These are phyloP conservation scores for Argyrosomus japonicus DNA, from an alignment of 2,113 vertebrate species.

Conservation along the genomic window DNA sequence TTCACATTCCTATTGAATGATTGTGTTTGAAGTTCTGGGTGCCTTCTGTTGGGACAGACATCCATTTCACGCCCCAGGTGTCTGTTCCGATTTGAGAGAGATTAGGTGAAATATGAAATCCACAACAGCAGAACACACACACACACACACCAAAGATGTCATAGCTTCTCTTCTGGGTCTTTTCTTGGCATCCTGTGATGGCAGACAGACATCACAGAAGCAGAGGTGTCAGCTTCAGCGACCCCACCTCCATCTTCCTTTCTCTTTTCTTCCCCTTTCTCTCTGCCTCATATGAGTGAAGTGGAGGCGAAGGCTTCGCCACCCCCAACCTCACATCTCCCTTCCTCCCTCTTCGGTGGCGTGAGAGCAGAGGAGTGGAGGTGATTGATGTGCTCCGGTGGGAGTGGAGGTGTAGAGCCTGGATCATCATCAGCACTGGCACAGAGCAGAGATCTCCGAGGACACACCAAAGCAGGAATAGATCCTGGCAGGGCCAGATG, in stretches of 20 bases:
- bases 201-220: slow-evolving; percentile 51
- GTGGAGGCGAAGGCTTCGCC: slow-evolving; percentile 33
- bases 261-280: slow-evolving; percentile 18
- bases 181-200: slow-evolving; percentile 11
- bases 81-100: slow-evolving; percentile 51
- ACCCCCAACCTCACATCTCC: not conserved
- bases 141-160: slow-evolving; percentile 10
- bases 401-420: slow-evolving; percentile 65
- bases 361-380: slow-evolving; percentile 59
- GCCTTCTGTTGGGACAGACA: slow-evolving; percentile 42
- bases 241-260: slow-evolving; percentile 8
- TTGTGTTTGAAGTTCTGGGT: slow-evolving; percentile 43
- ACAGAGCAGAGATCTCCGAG: slow-evolving; percentile 67
- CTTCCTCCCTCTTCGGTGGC: not conserved
- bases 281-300: slow-evolving; percentile 23
- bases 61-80: slow-evolving; percentile 71
- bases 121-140: slow-evolving; percentile 31
- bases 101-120: slow-evolving; percentile 65
- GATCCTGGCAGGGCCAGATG: slow-evolving; percentile 65
- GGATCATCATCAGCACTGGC: slow-evolving; percentile 71
- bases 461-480: slow-evolving; percentile 67
- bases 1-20: slow-evolving; percentile 15
- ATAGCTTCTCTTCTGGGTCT: slow-evolving; percentile 3
- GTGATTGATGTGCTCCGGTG: slow-evolving; percentile 78
- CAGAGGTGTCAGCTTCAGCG: slow-evolving; percentile 17